Percentiles rank a stretch among this genome's conserved stretches.
phyloP scores from a whole-genome alignment of 2,113 vertebrate species.

The Glaucidium brasilianum region DNA sequence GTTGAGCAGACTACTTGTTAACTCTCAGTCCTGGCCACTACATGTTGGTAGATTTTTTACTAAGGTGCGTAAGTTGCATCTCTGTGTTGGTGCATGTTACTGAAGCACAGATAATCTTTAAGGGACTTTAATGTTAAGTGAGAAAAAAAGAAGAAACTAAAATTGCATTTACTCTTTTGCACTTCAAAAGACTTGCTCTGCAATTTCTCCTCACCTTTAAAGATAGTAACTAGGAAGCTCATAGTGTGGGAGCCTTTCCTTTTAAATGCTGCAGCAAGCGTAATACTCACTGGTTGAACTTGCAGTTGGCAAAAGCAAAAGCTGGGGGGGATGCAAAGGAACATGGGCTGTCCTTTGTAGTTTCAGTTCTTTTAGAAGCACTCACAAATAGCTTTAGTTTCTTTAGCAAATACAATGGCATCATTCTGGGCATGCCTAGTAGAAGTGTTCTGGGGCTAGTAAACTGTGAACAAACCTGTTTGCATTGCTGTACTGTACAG shows the following conservation, averaged over 20 bases:
- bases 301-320: slow-evolving; percentile 49
- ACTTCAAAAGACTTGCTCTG: slow-evolving; percentile 38
- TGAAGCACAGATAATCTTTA: neutral
- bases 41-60: neutral
- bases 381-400: slow-evolving; percentile 68
- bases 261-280: neutral
- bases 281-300: slow-evolving; percentile 27
- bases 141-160: neutral
- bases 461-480: slow-evolving; percentile 80
- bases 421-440: slow-evolving; percentile 76
- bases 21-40: neutral
- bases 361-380: slow-evolving; percentile 59
- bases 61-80: neutral
- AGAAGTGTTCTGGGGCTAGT: slow-evolving; percentile 63
- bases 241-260: slow-evolving; percentile 6
- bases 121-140: neutral
- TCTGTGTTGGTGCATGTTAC: neutral
- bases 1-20: neutral
- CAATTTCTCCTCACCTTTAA: slow-evolving; percentile 24
- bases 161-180: neutral
- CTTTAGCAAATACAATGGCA: slow-evolving; percentile 72
- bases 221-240: neutral
- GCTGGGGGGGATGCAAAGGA: slow-evolving; percentile 47
- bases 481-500: slow-evolving; percentile 70
- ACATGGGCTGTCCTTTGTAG: slow-evolving; percentile 65